Base-by-base conservation (phyloP, 2,888 invertebrate species). In the Frankliniella fusca region DNA sequence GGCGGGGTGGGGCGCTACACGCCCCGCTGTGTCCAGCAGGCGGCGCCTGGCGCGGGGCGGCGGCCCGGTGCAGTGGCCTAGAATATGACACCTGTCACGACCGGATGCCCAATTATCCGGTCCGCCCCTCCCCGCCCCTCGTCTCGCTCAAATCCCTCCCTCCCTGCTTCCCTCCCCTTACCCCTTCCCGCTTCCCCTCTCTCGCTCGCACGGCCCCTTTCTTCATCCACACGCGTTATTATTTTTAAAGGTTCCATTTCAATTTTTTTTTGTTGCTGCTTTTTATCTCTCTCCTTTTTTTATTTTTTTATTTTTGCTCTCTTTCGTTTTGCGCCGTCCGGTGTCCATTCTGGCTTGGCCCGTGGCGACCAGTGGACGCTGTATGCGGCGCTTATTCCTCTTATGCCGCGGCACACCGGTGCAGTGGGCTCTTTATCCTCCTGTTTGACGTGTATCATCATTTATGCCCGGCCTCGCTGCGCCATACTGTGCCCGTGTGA, bases 51-150 rank as follows among this genome's bases (percentile, higher is more conserved):
- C 8, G 8, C 54, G 54, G 54, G 54, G 54, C 18, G 54, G 15
- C 70, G 27, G 70, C 23, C 23, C 23, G 23, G 70, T 70, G 70
- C 70, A 70, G 70, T 11, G 70, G 70, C 27, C 23, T 23, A 70
- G 70, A 70, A 70, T 70, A 11, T 70, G 70, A 70, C 70, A 70
- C 70, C 70, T 70, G 70, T 70, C 70, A 70, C 70, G 23, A 70
- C 70, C 70, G 70, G 70, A n/a, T 23, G 70, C 70, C 70, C 70
- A 70, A 70, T 70, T 70, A 70, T 23, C 15, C 54, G 54, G 12
- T 2, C 54, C 12, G 54, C 54, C 54, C 18, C 18, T 1, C 54
- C 15, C 38, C 38, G 38, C 38, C 38, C 38, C 38, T 38, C 38
- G 38, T 38, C 38, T 38, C 38, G 38, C 38, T 38, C 38, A 38